phyloP scores from a whole-genome alignment of 2,797 vertebrate species.

The Chloroceryle amazona region DNA sequence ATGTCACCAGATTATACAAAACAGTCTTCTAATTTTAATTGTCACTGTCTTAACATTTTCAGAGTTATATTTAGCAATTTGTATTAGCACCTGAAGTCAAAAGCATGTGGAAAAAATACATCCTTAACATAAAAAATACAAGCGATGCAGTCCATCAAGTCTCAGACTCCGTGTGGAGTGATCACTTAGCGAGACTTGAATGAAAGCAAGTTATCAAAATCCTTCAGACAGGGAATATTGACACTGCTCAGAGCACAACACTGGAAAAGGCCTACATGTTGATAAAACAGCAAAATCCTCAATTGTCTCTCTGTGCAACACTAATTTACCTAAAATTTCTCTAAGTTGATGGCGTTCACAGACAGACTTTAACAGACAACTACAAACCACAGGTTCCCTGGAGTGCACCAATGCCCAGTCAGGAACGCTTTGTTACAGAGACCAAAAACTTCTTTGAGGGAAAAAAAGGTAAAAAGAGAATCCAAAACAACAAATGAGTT shows the following conservation, averaged over 20 bases:
- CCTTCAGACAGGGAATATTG: neutral
- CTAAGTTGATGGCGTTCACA: neutral
- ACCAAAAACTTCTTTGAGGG: neutral
- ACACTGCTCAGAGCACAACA: neutral
- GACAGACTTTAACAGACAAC: neutral
- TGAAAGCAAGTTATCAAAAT: neutral
- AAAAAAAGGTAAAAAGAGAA: neutral
- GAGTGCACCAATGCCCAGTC: neutral
- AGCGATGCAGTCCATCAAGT: neutral
- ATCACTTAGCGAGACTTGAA: neutral
- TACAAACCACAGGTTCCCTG: neutral
- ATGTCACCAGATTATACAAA: neutral
- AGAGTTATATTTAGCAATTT: neutral
- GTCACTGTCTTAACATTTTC: neutral
- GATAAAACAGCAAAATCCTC: neutral
- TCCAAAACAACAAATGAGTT: neutral
- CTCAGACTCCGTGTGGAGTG: neutral
- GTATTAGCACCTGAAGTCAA: neutral
- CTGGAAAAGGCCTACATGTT: neutral
- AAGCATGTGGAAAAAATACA: neutral
- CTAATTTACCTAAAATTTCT: neutral
- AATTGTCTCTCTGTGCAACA: neutral
- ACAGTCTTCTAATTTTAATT: neutral
- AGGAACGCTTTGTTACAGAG: neutral
- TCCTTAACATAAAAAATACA: neutral